Percentiles rank a stretch among this genome's conserved stretches.
phyloP scores from a whole-genome alignment of 2,113 vertebrate species.

The Gadus chalcogrammus region DNA sequence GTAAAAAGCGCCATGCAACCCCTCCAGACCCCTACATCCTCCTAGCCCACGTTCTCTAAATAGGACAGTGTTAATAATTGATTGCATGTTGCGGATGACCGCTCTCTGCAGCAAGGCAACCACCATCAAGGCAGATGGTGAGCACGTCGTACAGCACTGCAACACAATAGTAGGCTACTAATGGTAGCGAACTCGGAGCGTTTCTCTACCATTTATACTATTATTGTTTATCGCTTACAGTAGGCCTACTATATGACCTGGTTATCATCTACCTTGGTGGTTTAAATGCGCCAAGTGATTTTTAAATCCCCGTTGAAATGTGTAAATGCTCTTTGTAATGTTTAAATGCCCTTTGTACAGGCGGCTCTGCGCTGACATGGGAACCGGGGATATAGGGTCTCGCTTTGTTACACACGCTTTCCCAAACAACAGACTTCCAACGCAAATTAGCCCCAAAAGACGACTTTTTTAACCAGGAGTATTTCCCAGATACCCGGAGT shows the following conservation, averaged over 20 bases:
- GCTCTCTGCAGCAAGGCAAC: slow-evolving; percentile 25
- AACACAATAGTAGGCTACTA: too few relatives aligned
- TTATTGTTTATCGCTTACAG: too few relatives aligned
- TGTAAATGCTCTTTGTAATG: background rate
- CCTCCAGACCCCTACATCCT: slow-evolving; percentile 21
- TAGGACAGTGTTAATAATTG: slow-evolving; percentile 56
- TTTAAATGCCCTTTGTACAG: background rate
- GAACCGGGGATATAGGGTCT: slow-evolving; percentile 1
- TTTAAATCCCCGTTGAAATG: too few relatives aligned
- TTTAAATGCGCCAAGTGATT: too few relatives aligned
- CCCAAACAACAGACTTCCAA: slow-evolving; percentile 8
- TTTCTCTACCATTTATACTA: too few relatives aligned
- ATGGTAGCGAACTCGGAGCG: too few relatives aligned
- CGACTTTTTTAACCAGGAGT: background rate
- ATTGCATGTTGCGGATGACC: slow-evolving; percentile 51
- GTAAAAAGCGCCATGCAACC: slow-evolving; percentile 25
- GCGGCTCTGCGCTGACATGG: slow-evolving; percentile 33
- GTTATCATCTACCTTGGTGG: too few relatives aligned
- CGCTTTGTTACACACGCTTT: slow-evolving; percentile 47
- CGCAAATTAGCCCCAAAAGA: slow-evolving; percentile 8
- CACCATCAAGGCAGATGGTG: slow-evolving; percentile 3
- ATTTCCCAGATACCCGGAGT: background rate
- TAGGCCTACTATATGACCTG: too few relatives aligned
- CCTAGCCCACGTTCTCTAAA: slow-evolving; percentile 34
- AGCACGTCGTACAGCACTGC: background rate